Base-by-base conservation (phyloP, 2,888 invertebrate genomes). In the Antheraea yamamai region DNA sequence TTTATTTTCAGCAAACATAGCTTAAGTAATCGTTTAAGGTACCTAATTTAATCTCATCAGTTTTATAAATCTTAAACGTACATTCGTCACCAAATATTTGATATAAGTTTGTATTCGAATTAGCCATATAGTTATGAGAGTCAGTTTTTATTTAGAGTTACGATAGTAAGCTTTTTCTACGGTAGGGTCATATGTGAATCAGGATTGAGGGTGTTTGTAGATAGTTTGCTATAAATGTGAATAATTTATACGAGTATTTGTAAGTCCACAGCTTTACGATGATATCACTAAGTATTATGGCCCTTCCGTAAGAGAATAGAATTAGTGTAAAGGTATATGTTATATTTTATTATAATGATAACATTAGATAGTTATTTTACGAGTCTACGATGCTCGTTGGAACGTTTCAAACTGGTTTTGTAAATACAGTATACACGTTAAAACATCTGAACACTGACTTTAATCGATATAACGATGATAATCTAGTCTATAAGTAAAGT, bases 191-290 rank as follows among this genome's bases (percentile, higher is more conserved):
- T 85, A 82, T 86, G 90, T 89, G 90, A 89, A 87, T 87, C 87
- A 89, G 89, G 89, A 85, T 83, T 86, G 91, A 89, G 93, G 91
- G 89, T 93, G 92, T 92, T 88, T 94, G 94, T 94, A 94, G 94
- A 94, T 95, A 95, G 91, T 94, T 92, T 94, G 93, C 94, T 93
- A 93, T 94, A 93, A 93, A 93, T 94, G 94, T 94, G 94, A 93
- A 94, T 94, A 94, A 94, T 94, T 94, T 94, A 94, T 94, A 94
- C 94, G 93, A 95, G 90, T 94, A 94, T 92, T 92, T 94, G 92
- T 95, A 94, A 94, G 94, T 93, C 91, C 93, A 90, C 94, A 92
- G 93, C 93, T 94, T 94, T 93, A 94, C 93, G 91, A 92, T 30
- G 93, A 93, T 91, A 88, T 90, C 90, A 91, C 91, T 89, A 88